Evolutionary conservation across 2,797 vertebrate species (phyloP).

Genomic region (Aldrovandia affinis): DNA sequence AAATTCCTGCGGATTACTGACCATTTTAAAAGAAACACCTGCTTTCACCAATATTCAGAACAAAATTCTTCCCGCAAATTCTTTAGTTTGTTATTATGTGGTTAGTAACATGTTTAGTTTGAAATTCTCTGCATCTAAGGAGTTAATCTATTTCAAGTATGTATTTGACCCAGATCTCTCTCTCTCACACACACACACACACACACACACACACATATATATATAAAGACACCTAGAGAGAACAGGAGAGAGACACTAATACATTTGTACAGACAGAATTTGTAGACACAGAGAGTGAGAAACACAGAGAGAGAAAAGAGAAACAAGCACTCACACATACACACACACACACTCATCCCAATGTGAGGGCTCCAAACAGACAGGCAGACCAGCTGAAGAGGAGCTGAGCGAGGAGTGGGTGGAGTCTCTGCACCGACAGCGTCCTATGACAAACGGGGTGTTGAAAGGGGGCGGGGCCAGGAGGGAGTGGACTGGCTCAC

Average conservation of each 20-base stretch:
- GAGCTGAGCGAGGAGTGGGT: slow-evolving; percentile 1
- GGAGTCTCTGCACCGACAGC: neutral
- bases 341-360: neutral
- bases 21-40: no score
- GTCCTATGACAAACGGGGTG: neutral
- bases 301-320: neutral
- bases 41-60: no score
- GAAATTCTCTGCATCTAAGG: no score
- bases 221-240: neutral
- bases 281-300: neutral
- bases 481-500: slow-evolving; percentile 17
- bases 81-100: no score
- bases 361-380: neutral
- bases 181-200: neutral
- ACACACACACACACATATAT: neutral
- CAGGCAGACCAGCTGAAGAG: neutral
- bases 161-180: neutral
- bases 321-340: neutral
- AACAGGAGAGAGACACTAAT: neutral
- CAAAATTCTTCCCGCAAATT: no score
- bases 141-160: no score
- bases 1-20: neutral
- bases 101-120: no score
- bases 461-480: neutral
- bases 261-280: neutral